Evolutionary conservation across 2,888 invertebrate species (phyloP).

Genomic region (Cryptus viduatorius): DNA sequence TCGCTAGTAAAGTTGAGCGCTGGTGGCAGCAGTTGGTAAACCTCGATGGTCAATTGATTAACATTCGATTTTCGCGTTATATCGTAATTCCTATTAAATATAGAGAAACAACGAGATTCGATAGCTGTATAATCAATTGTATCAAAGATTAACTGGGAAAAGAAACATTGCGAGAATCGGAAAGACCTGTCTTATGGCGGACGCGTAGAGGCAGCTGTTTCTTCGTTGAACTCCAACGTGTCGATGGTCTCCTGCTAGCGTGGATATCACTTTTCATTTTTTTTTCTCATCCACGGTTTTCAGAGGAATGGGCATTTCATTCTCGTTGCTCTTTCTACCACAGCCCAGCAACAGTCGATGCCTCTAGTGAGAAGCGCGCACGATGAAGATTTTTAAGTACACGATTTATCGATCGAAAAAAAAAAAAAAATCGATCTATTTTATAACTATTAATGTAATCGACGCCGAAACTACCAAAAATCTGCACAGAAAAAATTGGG

Average conservation of each 20-base stretch:
- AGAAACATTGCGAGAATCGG: too few species aligned
- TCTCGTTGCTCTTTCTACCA: conserved; percentile 26
- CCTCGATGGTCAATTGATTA: conserved; percentile 7
- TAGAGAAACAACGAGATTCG: not conserved
- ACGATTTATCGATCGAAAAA: too few species aligned
- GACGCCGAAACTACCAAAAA: too few species aligned
- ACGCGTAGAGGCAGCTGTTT: conserved; percentile 35
- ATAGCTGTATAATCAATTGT: not conserved
- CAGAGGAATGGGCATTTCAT: conserved; percentile 58
- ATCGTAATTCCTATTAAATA: not conserved
- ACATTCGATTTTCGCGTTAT: not conserved
- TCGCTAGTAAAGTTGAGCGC: conserved; percentile 2
- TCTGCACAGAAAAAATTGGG: too few species aligned
- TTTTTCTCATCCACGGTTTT: conserved; percentile 79
- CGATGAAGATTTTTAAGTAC: too few species aligned
- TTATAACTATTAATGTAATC: too few species aligned
- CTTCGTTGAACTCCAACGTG: conserved; percentile 71
- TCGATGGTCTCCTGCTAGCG: conserved; percentile 82
- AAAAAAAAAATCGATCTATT: too few species aligned
- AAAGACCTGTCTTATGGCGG: not conserved
- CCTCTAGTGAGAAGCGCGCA: conserved; percentile 11
- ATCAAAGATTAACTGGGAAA: not conserved
- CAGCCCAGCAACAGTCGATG: not conserved
- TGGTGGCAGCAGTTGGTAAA: conserved; percentile 13
- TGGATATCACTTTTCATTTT: conserved; percentile 85